Percentiles rank a stretch among this genome's conserved stretches.
Evolutionary conservation across 2,888 invertebrate species (phyloP).

Genomic region (Hemistola chrysoprasaria): DNA sequence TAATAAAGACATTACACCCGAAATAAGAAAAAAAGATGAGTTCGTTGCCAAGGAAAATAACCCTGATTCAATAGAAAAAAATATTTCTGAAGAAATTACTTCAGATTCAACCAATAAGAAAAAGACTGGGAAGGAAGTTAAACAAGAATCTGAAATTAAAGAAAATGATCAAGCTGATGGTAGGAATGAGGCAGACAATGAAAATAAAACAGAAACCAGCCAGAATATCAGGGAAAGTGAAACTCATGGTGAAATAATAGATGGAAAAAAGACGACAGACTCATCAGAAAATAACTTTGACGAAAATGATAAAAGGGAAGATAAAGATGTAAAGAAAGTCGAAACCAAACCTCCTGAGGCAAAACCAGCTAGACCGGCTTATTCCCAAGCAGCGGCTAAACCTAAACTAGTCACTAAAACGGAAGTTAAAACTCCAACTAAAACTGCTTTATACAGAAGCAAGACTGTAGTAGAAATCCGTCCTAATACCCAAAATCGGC

Average conservation of each 20-base stretch:
- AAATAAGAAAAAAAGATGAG: background rate
- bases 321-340: constrained; percentile 44
- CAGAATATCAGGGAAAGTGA: too few species aligned
- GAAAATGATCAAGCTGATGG: constrained; percentile 7
- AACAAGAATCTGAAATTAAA: too few species aligned
- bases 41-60: constrained; percentile 6
- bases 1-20: background rate
- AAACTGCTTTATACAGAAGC: constrained; percentile 55
- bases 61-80: constrained; percentile 7
- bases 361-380: constrained; percentile 62
- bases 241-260: too few species aligned
- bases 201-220: constrained; percentile 5
- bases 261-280: background rate
- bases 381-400: constrained; percentile 78
- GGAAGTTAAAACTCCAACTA: constrained; percentile 57
- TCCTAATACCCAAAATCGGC: constrained; percentile 47
- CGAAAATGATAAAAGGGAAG: constrained; percentile 31
- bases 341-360: constrained; percentile 46
- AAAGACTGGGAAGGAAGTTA: too few species aligned
- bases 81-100: too few species aligned
- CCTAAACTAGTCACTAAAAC: constrained; percentile 63
- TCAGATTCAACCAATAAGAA: too few species aligned
- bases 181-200: constrained; percentile 8
- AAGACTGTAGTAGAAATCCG: constrained; percentile 74
- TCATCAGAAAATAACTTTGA: constrained; percentile 3